These are phyloP conservation scores for Garra rufa DNA, from an alignment of 2,113 vertebrate genomes.

Conservation along the genomic window DNA sequence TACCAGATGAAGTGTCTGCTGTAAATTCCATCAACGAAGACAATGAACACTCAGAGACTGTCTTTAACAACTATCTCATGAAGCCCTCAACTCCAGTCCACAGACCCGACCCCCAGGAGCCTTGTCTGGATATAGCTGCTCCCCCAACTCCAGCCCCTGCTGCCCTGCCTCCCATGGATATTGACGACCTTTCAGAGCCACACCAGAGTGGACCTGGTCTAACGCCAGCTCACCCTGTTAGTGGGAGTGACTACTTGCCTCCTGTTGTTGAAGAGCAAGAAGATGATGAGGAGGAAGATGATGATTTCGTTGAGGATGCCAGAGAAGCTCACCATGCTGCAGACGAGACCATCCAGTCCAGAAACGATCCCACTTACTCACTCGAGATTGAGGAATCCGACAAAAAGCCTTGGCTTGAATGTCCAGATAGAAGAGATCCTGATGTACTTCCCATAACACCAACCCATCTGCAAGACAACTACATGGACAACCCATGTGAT, in stretches of 20 bases:
- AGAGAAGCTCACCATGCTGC: slow-evolving; percentile 63
- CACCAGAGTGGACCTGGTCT: slow-evolving; percentile 82
- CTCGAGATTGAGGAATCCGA: slow-evolving; percentile 80
- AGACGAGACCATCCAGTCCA: slow-evolving; percentile 66
- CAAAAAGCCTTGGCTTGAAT: slow-evolving; percentile 85
- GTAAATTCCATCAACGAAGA: slow-evolving; percentile 67
- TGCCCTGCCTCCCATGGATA: slow-evolving; percentile 77
- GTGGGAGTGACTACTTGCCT: slow-evolving; percentile 76
- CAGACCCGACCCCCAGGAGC: slow-evolving; percentile 85
- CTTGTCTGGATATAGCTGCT: slow-evolving; percentile 89
- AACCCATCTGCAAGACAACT: slow-evolving; percentile 66
- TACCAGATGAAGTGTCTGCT: slow-evolving; percentile 64
- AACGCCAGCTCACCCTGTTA: slow-evolving; percentile 80
- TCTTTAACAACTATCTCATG: slow-evolving; percentile 85
- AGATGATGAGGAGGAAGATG: slow-evolving; percentile 64
- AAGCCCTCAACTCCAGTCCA: slow-evolving; percentile 88
- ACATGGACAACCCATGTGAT: slow-evolving; percentile 80
- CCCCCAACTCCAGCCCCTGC: slow-evolving; percentile 87
- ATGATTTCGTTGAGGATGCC: slow-evolving; percentile 62
- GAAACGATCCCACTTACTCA: slow-evolving; percentile 74
- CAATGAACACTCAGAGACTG: slow-evolving; percentile 79
- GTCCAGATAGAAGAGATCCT: slow-evolving; percentile 72
- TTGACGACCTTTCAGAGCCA: slow-evolving; percentile 78
- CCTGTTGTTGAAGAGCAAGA: slow-evolving; percentile 81
- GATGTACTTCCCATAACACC: slow-evolving; percentile 78